Evolutionary conservation across 1,140 invertebrate genomes (phyloP).

Genomic region (Andricus grossulariae): DNA sequence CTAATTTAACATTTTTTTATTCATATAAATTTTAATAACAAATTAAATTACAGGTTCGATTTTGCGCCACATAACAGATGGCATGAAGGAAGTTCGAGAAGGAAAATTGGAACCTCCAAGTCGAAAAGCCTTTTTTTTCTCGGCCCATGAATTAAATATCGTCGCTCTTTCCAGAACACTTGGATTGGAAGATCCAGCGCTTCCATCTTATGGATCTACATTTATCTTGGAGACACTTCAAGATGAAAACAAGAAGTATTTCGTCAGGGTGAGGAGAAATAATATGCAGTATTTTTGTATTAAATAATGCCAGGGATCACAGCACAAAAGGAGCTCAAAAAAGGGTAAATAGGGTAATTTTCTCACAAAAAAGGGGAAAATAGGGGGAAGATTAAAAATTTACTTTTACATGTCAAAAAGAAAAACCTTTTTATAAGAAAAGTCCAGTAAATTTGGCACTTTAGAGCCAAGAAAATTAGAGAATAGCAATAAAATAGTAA

Average conservation of each 20-base stretch:
- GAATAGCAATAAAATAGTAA: too few species aligned
- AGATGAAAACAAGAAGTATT: slow-evolving; percentile 60
- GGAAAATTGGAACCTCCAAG: slow-evolving; percentile 52
- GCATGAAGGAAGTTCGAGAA: slow-evolving; percentile 55
- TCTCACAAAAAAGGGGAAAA: too few species aligned
- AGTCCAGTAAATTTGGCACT: too few species aligned
- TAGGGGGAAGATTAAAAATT: too few species aligned
- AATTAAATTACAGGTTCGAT: slow-evolving; percentile 57
- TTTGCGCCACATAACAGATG: slow-evolving; percentile 63
- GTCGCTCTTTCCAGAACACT: slow-evolving; percentile 58
- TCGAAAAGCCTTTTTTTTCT: slow-evolving; percentile 66
- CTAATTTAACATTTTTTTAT: not conserved
- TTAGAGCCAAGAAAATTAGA: too few species aligned
- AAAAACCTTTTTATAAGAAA: too few species aligned
- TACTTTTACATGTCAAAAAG: too few species aligned
- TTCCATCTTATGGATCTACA: slow-evolving; percentile 67
- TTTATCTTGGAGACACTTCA: slow-evolving; percentile 66
- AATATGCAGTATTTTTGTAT: not conserved
- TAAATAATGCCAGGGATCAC: too few species aligned
- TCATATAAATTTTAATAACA: slow-evolving; percentile 5
- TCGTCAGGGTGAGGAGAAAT: slow-evolving; percentile 57
- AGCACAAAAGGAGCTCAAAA: too few species aligned
- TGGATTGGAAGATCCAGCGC: slow-evolving; percentile 61
- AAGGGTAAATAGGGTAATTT: too few species aligned
- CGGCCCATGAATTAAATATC: slow-evolving; percentile 67